phyloP scores from a whole-genome alignment of 1,140 invertebrate species.

The Paralvinella palmiformis region DNA sequence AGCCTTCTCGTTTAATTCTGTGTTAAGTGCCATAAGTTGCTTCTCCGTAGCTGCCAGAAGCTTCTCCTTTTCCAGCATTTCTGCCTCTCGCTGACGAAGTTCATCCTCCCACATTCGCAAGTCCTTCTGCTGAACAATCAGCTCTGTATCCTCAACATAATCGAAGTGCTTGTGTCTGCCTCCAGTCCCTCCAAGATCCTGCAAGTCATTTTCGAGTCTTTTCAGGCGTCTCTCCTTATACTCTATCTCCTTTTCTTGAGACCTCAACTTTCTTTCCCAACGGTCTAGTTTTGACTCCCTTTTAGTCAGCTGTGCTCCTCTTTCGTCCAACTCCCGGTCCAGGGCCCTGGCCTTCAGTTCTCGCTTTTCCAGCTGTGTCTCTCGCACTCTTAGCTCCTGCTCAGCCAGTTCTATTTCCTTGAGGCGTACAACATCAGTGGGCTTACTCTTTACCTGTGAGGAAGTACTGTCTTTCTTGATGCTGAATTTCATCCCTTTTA shows the following conservation, averaged over 20 bases:
- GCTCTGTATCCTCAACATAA: neutral
- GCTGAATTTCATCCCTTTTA: constrained; percentile 10
- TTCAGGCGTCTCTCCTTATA: neutral
- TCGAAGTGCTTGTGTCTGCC: neutral
- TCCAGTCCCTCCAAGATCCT: neutral
- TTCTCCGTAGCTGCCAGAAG: constrained; percentile 5
- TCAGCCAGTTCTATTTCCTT: neutral
- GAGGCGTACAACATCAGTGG: neutral
- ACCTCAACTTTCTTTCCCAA: neutral
- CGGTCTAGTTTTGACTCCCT: constrained; percentile 4
- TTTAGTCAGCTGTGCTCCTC: neutral
- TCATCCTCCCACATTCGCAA: neutral
- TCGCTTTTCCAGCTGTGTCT: neutral
- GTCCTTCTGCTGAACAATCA: neutral
- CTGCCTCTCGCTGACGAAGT: neutral
- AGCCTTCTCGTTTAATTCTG: neutral
- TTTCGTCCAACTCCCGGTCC: constrained; percentile 9
- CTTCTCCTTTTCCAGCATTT: neutral
- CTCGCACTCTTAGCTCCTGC: neutral
- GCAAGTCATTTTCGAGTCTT: neutral
- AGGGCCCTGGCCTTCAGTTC: constrained; percentile 2
- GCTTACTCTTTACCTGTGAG: neutral
- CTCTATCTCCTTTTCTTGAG: neutral
- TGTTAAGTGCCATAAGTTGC: neutral
- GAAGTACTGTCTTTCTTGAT: neutral